Evolutionary conservation across 2,888 invertebrate genomes (phyloP), one percentile per base, ranked within the genome.

Genomic region (Cremastinae sp.): DNA sequence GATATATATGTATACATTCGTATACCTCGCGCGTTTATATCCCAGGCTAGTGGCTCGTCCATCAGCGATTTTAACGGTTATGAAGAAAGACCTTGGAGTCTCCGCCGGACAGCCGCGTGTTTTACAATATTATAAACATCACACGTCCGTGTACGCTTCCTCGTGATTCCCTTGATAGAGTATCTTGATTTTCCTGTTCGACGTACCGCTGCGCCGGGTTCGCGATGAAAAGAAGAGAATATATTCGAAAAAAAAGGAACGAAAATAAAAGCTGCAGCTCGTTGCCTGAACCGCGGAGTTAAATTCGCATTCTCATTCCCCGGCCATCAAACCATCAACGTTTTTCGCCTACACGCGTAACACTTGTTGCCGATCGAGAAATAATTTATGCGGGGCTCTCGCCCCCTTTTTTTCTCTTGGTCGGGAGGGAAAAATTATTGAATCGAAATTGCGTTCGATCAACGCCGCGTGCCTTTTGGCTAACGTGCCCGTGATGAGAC

Each of bases 21-120:
- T 22, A 47, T 8, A 20, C 28, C 12, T 43, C 22, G 64, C 36
- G 36, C 58, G 41, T 69, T 65, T 62, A 70, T 72, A 68, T 74
- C 41, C 54, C 51, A 34, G 53, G 56, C 66, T 53, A 51, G 53
- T 70, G 53, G 76, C 69, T 76, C 72, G 73, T 76, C 76, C 73
- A 79, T 79, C 77, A 71, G 58, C 68, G 65, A 74, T 79, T 79
- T 79, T 76, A 77, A 76, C 77, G 74, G 78, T 78, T 74, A 70
- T 34, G 66, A 71, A 70, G 78, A 64, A 62, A 58, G 76, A 73
- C 61, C 64, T 69, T 73, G 34, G 38, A 65, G 56, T 47, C 49
- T 36, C 34, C 65, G 2, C 51, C 36, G 54, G 66, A 68, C 62
- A 68, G 71, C 62, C 53, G n/a, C n/a, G 49, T 20, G 18, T 53